These are phyloP conservation scores for Nomada lathburiana DNA, from an alignment of 2,888 invertebrate species.

Conservation along the genomic window DNA sequence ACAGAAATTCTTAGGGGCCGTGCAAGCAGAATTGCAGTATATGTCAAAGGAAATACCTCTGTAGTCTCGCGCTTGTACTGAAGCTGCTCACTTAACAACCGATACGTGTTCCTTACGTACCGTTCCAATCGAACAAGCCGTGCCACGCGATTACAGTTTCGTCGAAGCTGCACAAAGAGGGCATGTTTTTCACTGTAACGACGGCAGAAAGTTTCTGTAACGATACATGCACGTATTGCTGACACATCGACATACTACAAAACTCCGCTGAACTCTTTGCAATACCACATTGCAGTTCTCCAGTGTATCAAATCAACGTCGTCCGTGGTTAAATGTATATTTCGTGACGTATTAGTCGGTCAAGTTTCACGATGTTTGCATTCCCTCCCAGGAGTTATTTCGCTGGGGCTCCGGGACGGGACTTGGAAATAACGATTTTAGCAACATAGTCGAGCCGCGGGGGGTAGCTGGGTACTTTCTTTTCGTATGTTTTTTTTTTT, in stretches of 20 bases:
- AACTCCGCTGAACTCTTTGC: neutral
- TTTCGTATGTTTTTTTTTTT: constrained; percentile 31
- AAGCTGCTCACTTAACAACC: constrained; percentile 5
- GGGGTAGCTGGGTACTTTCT: constrained; percentile 35
- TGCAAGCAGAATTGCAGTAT: neutral
- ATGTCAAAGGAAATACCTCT: neutral
- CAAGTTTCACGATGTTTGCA: constrained; percentile 61
- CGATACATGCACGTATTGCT: constrained; percentile 18
- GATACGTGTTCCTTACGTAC: constrained; percentile 28
- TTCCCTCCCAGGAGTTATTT: constrained; percentile 52
- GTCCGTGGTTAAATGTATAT: constrained; percentile 70
- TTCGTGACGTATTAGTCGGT: constrained; percentile 73
- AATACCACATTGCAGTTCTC: neutral
- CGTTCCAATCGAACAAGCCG: constrained; percentile 37
- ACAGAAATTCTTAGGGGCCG: neutral
- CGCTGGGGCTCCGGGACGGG: neutral
- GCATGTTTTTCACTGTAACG: constrained; percentile 31
- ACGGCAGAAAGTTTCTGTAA: constrained; percentile 34
- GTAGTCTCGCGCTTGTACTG: neutral
- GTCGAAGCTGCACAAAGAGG: constrained; percentile 10
- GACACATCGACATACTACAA: neutral
- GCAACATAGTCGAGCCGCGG: constrained; percentile 23
- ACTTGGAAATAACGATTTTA: neutral
- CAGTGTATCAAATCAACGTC: neutral
- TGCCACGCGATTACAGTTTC: constrained; percentile 32